Evolutionary conservation across 2,888 invertebrate species (phyloP), one percentile per base, ranked within the genome.

Genomic region (Bombyx huttoni): DNA sequence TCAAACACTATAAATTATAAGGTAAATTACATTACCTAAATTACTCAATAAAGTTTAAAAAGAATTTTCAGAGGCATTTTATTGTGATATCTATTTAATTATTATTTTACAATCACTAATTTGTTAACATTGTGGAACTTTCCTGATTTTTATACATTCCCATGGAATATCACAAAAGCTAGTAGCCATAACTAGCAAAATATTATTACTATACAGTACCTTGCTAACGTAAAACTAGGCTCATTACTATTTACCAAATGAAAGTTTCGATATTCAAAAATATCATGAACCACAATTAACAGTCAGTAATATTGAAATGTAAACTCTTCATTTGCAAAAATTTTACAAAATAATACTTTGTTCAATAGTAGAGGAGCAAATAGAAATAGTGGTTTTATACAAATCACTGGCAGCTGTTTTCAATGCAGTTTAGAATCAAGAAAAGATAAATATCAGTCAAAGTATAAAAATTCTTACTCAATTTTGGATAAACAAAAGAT

Each of bases 51-150:
- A 73, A 68, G 77, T 34, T 58, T 59, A 63, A 58, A 70, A 68
- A 67, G 64, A 73, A 74, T 73, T 68, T 72, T 67, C 40, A 40
- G 73, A 75, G 78, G 77, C 76, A 76, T 74, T 80, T 79, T 75
- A 77, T 80, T 81, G 70, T 74, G 68, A 73, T 65, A 64, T 60
- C 64, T 69, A 67, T 66, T 69, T 67, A 72, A 75, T 72, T 67
- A 71, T 70, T 75, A 73, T 69, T 73, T 67, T 65, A 70, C 65
- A 65, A 64, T 70, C 64, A 60, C 67, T 66, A 63, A 67, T 67
- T 66, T 67, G 60, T 72, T 74, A 77, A 74, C 68, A 75, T 70
- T 70, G 72, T 66, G 68, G 67, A 70, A 70, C 68, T 68, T 68
- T 60, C 61, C 60, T 67, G 35, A 49, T 47, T 60, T 62, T 61